These are phyloP conservation scores for Stegana nigrithorax DNA, from an alignment of 2,888 invertebrate genomes.

Conservation along the genomic window DNA sequence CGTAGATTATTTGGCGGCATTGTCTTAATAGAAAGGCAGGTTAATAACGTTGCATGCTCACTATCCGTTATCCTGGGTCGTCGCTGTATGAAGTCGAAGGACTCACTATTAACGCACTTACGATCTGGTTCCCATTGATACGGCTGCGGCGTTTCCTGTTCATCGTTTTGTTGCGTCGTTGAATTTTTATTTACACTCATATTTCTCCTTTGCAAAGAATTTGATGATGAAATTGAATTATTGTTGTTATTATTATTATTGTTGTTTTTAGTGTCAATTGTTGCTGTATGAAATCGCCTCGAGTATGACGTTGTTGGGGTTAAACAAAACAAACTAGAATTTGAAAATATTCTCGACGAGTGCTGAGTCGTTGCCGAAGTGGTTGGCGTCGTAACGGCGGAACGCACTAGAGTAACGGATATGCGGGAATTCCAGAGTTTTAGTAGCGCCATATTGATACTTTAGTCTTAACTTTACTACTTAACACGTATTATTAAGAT, in stretches of 20 bases:
- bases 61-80: neutral
- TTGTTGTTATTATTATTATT: neutral
- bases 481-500: neutral
- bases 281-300: constrained; percentile 4
- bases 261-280: neutral
- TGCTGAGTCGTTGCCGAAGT: constrained; percentile 32
- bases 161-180: neutral
- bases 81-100: constrained; percentile 6
- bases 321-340: too few species aligned
- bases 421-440: constrained; percentile 61
- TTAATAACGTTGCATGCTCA: constrained; percentile 7
- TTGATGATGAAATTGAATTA: too few species aligned
- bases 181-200: neutral
- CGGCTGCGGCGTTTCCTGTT: too few species aligned
- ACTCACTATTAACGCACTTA: neutral
- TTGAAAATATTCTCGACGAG: constrained; percentile 14
- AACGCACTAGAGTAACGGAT: constrained; percentile 52
- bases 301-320: constrained; percentile 24
- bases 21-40: too few species aligned
- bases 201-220: neutral
- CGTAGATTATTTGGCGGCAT: too few species aligned
- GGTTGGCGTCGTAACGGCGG: too few species aligned
- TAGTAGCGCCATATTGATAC: constrained; percentile 47
- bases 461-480: constrained; percentile 13
- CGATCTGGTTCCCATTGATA: too few species aligned